Conservation (phyloP, 2,888 invertebrate genomes). For the Drosophila austrosaltans region DNA sequence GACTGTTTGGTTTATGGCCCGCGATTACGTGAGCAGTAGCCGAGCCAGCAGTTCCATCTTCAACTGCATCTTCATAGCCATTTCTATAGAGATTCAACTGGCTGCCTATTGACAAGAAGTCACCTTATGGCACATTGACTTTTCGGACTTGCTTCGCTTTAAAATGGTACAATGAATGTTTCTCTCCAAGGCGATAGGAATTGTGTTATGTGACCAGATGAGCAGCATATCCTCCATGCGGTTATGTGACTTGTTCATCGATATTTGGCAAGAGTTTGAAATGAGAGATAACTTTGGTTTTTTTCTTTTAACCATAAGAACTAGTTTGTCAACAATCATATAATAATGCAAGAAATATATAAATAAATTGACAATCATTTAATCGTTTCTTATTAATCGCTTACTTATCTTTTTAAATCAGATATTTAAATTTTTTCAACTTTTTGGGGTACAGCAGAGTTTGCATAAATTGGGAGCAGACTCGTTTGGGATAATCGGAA, state of each 20-base stretch:
- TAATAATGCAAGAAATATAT: too few species aligned
- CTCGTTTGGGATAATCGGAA: too few species aligned
- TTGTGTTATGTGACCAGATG: slow-evolving; percentile 31
- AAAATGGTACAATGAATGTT: slow-evolving; percentile 8
- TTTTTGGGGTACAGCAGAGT: too few species aligned
- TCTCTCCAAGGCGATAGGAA: neutral
- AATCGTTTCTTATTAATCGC: too few species aligned
- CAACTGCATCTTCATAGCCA: neutral
- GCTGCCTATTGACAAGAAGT: slow-evolving; percentile 41
- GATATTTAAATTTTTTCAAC: too few species aligned
- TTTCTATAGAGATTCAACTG: slow-evolving; percentile 12
- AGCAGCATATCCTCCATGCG: neutral
- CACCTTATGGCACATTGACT: slow-evolving; percentile 46
- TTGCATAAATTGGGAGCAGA: too few species aligned
- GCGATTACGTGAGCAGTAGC: slow-evolving; percentile 67
- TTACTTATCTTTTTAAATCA: too few species aligned
- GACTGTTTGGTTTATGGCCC: slow-evolving; percentile 62
- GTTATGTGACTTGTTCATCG: neutral
- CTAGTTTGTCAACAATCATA: too few species aligned
- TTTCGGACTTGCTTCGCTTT: slow-evolving; percentile 44
- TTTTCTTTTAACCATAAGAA: too few species aligned
- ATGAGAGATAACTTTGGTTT: too few species aligned
- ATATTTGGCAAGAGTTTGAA: too few species aligned
- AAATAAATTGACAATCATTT: too few species aligned
- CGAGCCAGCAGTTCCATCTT: slow-evolving; percentile 3